Evolutionary conservation across 2,888 invertebrate species (phyloP).

Genomic region (Portevinia maculata): DNA sequence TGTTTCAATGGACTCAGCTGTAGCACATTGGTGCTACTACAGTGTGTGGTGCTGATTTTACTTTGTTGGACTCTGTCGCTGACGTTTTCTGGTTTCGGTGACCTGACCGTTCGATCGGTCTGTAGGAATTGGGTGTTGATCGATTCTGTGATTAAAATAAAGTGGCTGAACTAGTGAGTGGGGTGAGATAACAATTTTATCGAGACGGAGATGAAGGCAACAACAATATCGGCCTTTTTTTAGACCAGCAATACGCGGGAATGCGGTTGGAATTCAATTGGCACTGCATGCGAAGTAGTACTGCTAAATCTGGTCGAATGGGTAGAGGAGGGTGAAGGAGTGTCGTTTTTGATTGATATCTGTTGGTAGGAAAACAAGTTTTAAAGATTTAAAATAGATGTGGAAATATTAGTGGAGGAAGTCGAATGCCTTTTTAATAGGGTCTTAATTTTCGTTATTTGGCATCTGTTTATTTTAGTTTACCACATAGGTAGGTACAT

Average conservation of each 20-base stretch:
- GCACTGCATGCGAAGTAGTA: conserved; percentile 10
- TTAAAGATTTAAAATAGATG: not conserved
- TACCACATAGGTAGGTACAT: too few relatives aligned
- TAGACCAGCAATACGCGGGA: conserved; percentile 5
- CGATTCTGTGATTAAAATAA: conserved; percentile 58
- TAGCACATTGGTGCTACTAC: conserved; percentile 50
- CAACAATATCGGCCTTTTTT: not conserved
- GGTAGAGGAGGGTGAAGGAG: not conserved
- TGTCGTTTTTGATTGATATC: conserved; percentile 15
- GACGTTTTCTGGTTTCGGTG: conserved; percentile 41
- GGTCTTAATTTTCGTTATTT: too few relatives aligned
- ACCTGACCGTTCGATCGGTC: conserved; percentile 47
- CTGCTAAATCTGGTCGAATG: not conserved
- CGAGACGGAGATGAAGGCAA: not conserved
- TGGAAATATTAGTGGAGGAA: not conserved
- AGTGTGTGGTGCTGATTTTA: conserved; percentile 34
- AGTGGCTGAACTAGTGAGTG: conserved; percentile 30
- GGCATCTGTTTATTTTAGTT: too few relatives aligned
- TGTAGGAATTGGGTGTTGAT: conserved; percentile 65
- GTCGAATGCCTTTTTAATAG: too few relatives aligned
- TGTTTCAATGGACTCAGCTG: conserved; percentile 57
- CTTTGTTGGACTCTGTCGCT: conserved; percentile 10
- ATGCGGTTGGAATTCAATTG: conserved; percentile 17
- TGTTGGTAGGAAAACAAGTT: not conserved
- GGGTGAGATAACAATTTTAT: not conserved